Evolutionary conservation across 2,113 vertebrate species (phyloP).

Genomic region (Pomatostomus ruficeps): DNA sequence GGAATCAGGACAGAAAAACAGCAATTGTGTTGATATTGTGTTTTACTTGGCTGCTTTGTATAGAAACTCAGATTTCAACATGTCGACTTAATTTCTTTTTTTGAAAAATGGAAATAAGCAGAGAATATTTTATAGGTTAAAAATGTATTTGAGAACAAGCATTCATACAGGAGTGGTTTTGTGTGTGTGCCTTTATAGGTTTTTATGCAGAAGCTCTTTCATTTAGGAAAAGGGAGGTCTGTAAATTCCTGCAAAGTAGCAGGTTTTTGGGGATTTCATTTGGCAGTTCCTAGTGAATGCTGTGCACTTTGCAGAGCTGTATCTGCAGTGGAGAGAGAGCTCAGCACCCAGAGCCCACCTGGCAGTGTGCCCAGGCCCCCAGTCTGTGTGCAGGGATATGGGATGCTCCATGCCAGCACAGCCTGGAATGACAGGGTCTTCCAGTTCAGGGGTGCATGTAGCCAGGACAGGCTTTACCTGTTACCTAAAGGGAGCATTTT

Average conservation of each 20-base stretch:
- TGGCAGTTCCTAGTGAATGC: neutral
- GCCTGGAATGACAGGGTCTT: neutral
- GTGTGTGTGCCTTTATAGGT: neutral
- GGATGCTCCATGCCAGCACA: neutral
- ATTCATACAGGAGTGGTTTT: neutral
- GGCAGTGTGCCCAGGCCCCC: neutral
- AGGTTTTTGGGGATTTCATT: neutral
- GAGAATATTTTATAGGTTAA: slow-evolving; percentile 37
- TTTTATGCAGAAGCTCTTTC: slow-evolving; percentile 17
- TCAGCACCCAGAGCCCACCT: neutral
- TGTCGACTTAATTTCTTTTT: slow-evolving; percentile 48
- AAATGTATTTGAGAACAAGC: slow-evolving; percentile 31
- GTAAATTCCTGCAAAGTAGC: neutral
- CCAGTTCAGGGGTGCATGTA: neutral
- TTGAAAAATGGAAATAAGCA: slow-evolving; percentile 31
- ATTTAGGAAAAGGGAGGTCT: neutral
- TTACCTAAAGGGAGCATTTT: neutral
- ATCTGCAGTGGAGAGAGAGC: neutral
- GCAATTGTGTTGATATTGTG: slow-evolving; percentile 47
- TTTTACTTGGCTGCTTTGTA: slow-evolving; percentile 44
- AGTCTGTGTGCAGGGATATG: neutral
- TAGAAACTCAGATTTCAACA: slow-evolving; percentile 45
- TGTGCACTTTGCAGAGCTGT: neutral
- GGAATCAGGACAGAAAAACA: neutral
- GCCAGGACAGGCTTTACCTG: neutral